Evolutionary conservation across 2,888 invertebrate species (phyloP), one percentile per base, ranked within the genome.

Genomic region (Agonopterix arenella): DNA sequence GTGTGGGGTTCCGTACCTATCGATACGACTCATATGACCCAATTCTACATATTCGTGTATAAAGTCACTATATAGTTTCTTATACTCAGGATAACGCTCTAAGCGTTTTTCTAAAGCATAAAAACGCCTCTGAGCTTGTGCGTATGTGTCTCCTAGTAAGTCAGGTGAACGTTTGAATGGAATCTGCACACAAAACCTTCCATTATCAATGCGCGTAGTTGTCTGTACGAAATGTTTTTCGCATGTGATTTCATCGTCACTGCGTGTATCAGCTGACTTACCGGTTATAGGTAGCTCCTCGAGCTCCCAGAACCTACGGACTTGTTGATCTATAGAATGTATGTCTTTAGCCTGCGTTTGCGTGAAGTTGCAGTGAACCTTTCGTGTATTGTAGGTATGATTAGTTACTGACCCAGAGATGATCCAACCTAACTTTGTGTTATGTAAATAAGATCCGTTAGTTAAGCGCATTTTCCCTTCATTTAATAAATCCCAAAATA

Each of bases 281-380:
- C 13, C 13, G 13, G 13, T 13, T 13, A 13, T 13, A 18, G 48
- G 28, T 5, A 52, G 42, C 13, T 56, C 55, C 42, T 56, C 56
- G 5, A 56, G 8, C 40, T 59, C 55, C 58, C 57, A 59, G 43
- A 57, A 54, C 18, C 43, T 47, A 42, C 46, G 45, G 36, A 54
- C 36, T 47, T 54, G 49, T 8, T 11, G n/a, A n/a, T 53, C 52
- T 37, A 57, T 8, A 4, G 46, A 47, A 28, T 55, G 52, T 13
- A 13, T 13, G 2, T 13, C 13, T 13, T 2, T 13, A 13, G 13
- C 13, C 13, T 13, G 13, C 13, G 13, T 13, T 13, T 13, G 13
- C 8, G 48, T 50, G 46, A 52, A 52, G 40, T 59, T 51, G 36
- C 55, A 56, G 8, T 50, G 52, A 45, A 55, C 51, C 11, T 48